These are phyloP conservation scores for Hypothenemus hampei DNA, from an alignment of 1,140 invertebrate species.

Conservation along the genomic window DNA sequence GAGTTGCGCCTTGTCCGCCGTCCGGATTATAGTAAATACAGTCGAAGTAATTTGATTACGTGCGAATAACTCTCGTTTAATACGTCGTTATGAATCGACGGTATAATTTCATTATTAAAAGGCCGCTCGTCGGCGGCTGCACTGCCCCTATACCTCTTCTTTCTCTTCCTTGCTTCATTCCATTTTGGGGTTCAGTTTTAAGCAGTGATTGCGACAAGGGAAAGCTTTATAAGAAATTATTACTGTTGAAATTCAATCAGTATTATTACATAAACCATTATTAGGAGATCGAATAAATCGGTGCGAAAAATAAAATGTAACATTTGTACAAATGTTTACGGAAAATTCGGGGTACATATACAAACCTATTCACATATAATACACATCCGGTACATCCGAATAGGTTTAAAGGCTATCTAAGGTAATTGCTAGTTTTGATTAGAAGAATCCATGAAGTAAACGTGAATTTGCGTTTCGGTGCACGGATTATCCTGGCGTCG, in stretches of 20 bases:
- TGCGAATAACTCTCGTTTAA: constrained; percentile 46
- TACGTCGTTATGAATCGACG: constrained; percentile 43
- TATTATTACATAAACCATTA: too few species aligned
- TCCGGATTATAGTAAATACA: constrained; percentile 44
- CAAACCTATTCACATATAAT: too few species aligned
- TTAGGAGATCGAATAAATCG: too few species aligned
- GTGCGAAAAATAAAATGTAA: too few species aligned
- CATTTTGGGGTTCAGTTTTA: constrained; percentile 2
- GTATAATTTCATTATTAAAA: constrained; percentile 37
- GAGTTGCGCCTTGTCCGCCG: constrained; percentile 2
- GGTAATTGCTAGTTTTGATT: too few species aligned
- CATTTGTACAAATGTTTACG: too few species aligned
- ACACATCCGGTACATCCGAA: too few species aligned
- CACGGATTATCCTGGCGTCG: constrained; percentile 23
- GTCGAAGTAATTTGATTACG: constrained; percentile 46
- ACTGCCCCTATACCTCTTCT: constrained; percentile 6
- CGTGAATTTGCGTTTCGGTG: constrained; percentile 19
- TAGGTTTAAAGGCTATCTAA: too few species aligned
- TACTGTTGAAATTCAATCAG: constrained; percentile 15
- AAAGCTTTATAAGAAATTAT: constrained; percentile 24
- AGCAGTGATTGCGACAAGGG: constrained; percentile 8
- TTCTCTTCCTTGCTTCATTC: constrained; percentile 14
- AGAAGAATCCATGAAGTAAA: not conserved
- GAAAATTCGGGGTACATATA: too few species aligned
- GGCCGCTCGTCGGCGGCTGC: constrained; percentile 1